Percentiles rank a stretch among this genome's conserved stretches.
Evolutionary conservation across 2,113 vertebrate species (phyloP).

Genomic region (Solenodon paradoxus): DNA sequence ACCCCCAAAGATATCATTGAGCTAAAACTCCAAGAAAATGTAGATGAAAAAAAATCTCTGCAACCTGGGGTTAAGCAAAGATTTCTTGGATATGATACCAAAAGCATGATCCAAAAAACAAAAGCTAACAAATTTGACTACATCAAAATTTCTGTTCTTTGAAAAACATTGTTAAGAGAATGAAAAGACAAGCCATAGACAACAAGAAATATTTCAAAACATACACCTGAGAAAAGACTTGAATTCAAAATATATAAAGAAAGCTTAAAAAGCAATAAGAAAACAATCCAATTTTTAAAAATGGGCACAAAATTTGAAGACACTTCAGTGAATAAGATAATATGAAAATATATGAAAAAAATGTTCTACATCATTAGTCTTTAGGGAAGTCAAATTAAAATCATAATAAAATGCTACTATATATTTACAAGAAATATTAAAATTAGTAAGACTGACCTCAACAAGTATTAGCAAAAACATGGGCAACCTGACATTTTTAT

Average conservation of each 20-base stretch:
- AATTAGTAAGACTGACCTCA: background rate
- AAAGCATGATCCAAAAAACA: background rate
- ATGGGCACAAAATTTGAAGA: background rate
- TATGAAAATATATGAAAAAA: too few species aligned
- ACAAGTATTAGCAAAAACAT: background rate
- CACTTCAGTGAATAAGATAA: background rate
- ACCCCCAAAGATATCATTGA: background rate
- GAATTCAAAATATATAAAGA: background rate
- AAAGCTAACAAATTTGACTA: background rate
- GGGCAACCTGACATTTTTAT: background rate
- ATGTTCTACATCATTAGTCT: too few species aligned
- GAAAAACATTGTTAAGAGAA: too few species aligned
- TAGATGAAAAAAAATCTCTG: background rate
- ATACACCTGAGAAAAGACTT: too few species aligned
- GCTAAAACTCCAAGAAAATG: background rate
- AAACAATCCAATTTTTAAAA: background rate
- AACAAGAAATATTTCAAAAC: too few species aligned
- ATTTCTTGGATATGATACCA: background rate
- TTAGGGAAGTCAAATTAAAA: too few species aligned
- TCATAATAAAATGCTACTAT: too few species aligned
- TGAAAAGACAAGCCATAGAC: too few species aligned
- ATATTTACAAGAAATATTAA: too few species aligned
- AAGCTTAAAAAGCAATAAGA: background rate
- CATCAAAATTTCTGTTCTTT: too few species aligned
- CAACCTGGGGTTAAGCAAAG: too few species aligned